Evolutionary conservation across 2,797 vertebrate genomes (phyloP), one percentile per base, ranked within the genome.

Genomic region (Acestrorhynchus altus): DNA sequence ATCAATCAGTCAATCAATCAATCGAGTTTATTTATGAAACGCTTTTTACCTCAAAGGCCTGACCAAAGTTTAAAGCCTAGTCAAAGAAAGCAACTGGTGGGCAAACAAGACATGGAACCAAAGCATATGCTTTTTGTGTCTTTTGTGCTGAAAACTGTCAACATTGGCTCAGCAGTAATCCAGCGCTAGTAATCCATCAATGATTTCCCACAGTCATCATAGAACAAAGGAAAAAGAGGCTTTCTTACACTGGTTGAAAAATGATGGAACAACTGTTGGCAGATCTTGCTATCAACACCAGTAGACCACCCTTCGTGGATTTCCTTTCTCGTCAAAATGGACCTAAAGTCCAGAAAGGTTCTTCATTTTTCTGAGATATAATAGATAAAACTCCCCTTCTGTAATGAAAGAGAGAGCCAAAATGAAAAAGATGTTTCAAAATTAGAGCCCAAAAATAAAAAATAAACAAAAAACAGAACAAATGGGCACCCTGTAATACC

Each of bases 161-260:
- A 60, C 35, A 44, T 78, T 39, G 28, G 22, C 40, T 40, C 12
- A 12, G 64, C 64, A 69, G 24, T 49, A 49, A 56, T 67, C 56
- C 56, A 59, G 56, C 57, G 35, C 28, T 54, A 63, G 20, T 59
- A 44, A 71, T 71, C 59, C 42, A 70, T 78, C 57, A 64, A 31
- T 64, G 57, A 78, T 74, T 74, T 78, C 73, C 71, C 71, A 77
- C 71, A 78, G 63, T 40, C 77, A 46, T 74, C 52, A 67, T 15
- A n/a, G 51, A 47, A 81, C 59, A 76, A 57, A 24, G 10, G 22
- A 59, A 28, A 28, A 24, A 28, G 4, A 7, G 56, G 24, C 24
- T 31, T 59, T 28, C 20, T 5, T 22, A 56, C 28, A 28, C 5
- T 24, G 4, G 10, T 24, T 12, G 10, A 16, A 59, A 28, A 28